Evolutionary conservation across 2,888 invertebrate genomes (phyloP).

Genomic region (Dendrolimus pini): DNA sequence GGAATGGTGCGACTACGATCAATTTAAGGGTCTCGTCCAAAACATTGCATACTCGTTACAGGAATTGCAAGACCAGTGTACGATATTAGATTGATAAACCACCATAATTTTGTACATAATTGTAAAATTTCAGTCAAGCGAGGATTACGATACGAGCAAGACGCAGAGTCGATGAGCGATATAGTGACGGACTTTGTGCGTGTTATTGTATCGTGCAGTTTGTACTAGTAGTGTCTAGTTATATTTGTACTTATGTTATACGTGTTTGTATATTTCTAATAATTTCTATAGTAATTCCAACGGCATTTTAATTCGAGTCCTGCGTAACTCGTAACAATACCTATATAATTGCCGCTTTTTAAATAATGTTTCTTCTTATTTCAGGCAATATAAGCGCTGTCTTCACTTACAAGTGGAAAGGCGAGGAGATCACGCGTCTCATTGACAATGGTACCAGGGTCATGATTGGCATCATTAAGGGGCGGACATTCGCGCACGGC

Average conservation of each 20-base stretch:
- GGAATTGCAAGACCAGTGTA: constrained; percentile 33
- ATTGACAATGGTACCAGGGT: constrained; percentile 83
- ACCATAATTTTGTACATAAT: too few relatives aligned
- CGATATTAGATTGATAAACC: constrained; percentile 6
- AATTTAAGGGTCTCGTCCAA: constrained; percentile 54
- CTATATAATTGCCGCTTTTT: background rate
- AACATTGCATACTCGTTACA: constrained; percentile 32
- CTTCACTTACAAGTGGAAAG: constrained; percentile 87
- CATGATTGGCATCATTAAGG: constrained; percentile 82
- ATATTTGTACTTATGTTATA: too few relatives aligned
- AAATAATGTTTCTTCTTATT: constrained; percentile 17
- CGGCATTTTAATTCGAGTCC: too few relatives aligned
- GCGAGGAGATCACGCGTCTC: constrained; percentile 82
- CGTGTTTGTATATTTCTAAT: too few relatives aligned
- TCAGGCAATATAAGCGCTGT: constrained; percentile 89
- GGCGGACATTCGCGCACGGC: constrained; percentile 74
- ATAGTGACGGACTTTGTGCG: too few relatives aligned
- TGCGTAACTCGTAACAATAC: too few relatives aligned
- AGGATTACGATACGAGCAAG: too few relatives aligned
- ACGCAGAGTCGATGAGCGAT: too few relatives aligned
- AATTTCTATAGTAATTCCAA: too few relatives aligned
- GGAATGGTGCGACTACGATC: constrained; percentile 67
- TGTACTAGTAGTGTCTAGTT: too few relatives aligned
- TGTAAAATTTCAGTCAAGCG: too few relatives aligned
- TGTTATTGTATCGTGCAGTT: too few relatives aligned